These are phyloP conservation scores for Xestoiulus laeticollis DNA, from an alignment of 2,888 invertebrate species.

Conservation along the genomic window DNA sequence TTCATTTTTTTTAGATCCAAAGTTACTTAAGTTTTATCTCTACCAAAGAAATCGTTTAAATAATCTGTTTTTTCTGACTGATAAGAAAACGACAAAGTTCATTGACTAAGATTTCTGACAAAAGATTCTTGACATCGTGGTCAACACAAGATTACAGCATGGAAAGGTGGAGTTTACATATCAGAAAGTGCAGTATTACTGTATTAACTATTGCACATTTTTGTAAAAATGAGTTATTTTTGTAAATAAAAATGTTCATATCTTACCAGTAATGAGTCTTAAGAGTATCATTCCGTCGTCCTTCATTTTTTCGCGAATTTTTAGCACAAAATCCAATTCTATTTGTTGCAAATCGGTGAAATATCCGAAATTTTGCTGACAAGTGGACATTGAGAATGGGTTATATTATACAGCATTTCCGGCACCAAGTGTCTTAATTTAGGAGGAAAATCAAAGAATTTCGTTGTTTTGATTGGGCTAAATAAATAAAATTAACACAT, in stretches of 20 bases:
- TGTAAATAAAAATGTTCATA: not conserved
- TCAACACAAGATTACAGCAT: not conserved
- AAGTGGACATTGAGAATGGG: not conserved
- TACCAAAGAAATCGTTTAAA: not conserved
- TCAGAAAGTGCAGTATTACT: no score
- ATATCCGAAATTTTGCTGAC: not conserved
- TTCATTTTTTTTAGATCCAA: not conserved
- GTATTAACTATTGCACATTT: no score
- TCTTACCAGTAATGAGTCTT: not conserved
- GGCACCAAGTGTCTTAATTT: no score
- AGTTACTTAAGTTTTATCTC: not conserved
- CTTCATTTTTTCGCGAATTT: not conserved
- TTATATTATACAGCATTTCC: not conserved
- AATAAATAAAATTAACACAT: no score
- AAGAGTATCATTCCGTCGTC: not conserved
- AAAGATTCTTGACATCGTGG: not conserved
- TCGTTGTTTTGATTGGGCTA: not conserved
- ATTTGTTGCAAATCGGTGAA: not conserved
- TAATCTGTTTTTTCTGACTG: no score
- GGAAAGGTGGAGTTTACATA: not conserved
- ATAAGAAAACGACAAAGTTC: no score
- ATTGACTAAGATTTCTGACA: no score
- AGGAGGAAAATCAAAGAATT: not conserved
- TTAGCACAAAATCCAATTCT: not conserved
- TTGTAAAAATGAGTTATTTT: not conserved